These are phyloP conservation scores for Syrista parreyssii DNA, from an alignment of 2,888 invertebrate species.

Conservation along the genomic window DNA sequence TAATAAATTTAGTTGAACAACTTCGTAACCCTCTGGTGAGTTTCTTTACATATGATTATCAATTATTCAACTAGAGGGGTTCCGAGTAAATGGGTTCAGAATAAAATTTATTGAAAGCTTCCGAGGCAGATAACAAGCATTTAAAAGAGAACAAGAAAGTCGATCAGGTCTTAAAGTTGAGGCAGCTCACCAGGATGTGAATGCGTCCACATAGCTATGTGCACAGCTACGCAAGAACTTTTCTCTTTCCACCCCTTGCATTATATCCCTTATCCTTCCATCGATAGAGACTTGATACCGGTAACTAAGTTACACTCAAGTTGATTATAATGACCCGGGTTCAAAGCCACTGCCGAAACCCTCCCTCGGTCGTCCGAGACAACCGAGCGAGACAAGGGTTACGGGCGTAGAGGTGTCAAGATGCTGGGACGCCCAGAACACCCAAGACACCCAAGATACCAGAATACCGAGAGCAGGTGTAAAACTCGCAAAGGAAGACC, in stretches of 20 bases:
- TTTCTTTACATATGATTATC: neutral
- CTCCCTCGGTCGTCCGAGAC: conserved; percentile 10
- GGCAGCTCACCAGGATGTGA: neutral
- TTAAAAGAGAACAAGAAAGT: neutral
- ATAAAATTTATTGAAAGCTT: neutral
- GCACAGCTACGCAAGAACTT: neutral
- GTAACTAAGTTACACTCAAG: conserved; percentile 50
- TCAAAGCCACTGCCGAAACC: conserved; percentile 36
- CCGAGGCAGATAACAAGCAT: neutral
- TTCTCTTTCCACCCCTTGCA: neutral
- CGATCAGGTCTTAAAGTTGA: neutral
- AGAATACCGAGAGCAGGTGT: conserved; percentile 5
- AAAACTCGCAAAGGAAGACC: conserved; percentile 33
- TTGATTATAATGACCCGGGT: conserved; percentile 50
- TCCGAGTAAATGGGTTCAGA: neutral
- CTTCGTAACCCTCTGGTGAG: neutral
- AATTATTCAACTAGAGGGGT: neutral
- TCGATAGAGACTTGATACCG: conserved; percentile 39
- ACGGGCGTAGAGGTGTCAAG: neutral
- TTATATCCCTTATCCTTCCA: neutral
- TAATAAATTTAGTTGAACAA: neutral
- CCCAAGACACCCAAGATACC: no score
- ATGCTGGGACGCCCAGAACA: neutral
- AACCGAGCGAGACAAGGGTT: conserved; percentile 15
- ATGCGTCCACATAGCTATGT: neutral